Evolutionary conservation across 2,797 vertebrate genomes (phyloP).

Genomic region (Odontamblyopus rebecca): DNA sequence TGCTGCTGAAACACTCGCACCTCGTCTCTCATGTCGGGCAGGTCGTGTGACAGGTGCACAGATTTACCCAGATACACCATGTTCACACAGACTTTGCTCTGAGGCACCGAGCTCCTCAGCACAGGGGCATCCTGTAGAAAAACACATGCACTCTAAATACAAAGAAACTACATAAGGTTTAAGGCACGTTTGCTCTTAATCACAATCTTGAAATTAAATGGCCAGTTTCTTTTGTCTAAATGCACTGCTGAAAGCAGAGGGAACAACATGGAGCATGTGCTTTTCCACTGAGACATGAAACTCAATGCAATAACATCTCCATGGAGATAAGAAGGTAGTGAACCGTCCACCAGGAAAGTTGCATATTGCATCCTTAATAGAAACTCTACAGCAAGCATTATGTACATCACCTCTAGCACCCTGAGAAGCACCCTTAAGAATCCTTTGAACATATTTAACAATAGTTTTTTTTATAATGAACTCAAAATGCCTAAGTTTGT

Average conservation of each 20-base stretch:
- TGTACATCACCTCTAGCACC: no score
- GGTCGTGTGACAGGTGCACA: constrained; percentile 79
- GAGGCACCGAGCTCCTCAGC: constrained; percentile 75
- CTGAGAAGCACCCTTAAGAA: not conserved
- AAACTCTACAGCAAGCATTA: no score
- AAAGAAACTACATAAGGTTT: not conserved
- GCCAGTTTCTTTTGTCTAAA: not conserved
- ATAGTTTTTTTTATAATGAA: constrained; percentile 8
- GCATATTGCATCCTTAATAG: no score
- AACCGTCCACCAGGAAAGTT: no score
- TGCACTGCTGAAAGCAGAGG: not conserved
- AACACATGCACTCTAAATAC: constrained; percentile 1
- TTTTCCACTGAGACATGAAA: not conserved
- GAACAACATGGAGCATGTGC: not conserved
- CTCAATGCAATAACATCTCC: not conserved
- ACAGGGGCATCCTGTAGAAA: constrained; percentile 74
- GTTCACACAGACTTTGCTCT: constrained; percentile 81
- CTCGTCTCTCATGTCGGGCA: constrained; percentile 82
- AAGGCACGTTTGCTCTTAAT: not conserved
- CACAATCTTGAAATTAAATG: not conserved
- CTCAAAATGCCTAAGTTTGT: not conserved
- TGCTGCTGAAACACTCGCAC: constrained; percentile 93
- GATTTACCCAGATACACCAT: constrained; percentile 90
- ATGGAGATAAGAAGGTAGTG: no score
- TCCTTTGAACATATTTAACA: not conserved